Percentiles rank a stretch among this genome's conserved stretches.
phyloP scores from a whole-genome alignment of 2,888 invertebrate genomes.

The Cataglyphis rosenhaueri region DNA sequence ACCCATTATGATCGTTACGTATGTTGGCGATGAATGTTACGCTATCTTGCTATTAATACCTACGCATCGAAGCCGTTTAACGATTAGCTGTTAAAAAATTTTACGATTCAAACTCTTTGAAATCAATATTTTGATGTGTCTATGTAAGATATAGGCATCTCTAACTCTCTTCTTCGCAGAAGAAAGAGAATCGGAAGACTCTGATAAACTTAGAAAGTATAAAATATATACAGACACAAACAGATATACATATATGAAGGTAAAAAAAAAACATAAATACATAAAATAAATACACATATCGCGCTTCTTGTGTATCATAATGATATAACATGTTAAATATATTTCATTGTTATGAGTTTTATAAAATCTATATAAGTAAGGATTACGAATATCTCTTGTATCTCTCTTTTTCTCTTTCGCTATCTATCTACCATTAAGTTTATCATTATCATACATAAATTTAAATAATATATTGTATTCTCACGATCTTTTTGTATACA shows the following conservation, averaged over 20 bases:
- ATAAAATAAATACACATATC: constrained; percentile 38
- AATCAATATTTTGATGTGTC: constrained; percentile 49
- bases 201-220: constrained; percentile 44
- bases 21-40: constrained; percentile 48
- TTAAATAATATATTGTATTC: constrained; percentile 82
- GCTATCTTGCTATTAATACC: constrained; percentile 46
- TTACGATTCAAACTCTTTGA: constrained; percentile 37
- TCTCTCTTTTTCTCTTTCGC: constrained; percentile 73
- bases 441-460: constrained; percentile 73
- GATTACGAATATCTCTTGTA: constrained; percentile 66
- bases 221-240: constrained; percentile 39
- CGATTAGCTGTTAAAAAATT: constrained; percentile 45
- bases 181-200: constrained; percentile 17
- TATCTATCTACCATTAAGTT: constrained; percentile 78
- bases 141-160: constrained; percentile 44
- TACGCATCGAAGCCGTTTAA: constrained; percentile 41
- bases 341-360: constrained; percentile 75
- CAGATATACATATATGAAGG: neutral
- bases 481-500: constrained; percentile 80
- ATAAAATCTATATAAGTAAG: constrained; percentile 64
- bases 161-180: constrained; percentile 16
- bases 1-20: constrained; percentile 20
- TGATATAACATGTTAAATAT: constrained; percentile 59
- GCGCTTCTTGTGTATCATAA: constrained; percentile 58
- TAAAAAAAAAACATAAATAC: constrained; percentile 19